These are phyloP conservation scores for Sturnus vulgaris DNA, from an alignment of 2,113 vertebrate genomes.

Conservation along the genomic window DNA sequence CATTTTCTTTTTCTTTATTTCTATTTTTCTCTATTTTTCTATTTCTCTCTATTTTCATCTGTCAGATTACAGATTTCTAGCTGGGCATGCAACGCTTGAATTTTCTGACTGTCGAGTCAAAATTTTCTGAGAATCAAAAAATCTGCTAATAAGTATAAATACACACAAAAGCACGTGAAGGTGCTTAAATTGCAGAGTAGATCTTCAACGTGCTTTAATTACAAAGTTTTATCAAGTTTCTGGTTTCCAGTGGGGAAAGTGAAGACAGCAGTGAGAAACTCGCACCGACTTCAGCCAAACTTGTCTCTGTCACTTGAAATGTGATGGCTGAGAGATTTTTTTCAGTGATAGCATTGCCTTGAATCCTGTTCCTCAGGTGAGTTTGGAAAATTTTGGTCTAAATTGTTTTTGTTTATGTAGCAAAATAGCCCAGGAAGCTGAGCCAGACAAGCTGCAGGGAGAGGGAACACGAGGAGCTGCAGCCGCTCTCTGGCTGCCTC, in stretches of 20 bases:
- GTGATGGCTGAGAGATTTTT: neutral
- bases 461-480: fast-evolving
- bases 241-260: neutral
- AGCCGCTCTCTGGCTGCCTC: fast-evolving
- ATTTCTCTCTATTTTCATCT: neutral
- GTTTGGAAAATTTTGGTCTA: neutral
- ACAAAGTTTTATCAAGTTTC: neutral
- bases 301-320: neutral
- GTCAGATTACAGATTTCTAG: neutral
- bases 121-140: neutral
- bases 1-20: neutral
- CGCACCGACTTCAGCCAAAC: fast-evolving
- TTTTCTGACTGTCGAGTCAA: neutral
- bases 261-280: neutral
- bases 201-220: neutral
- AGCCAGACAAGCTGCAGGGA: neutral
- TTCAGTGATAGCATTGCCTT: neutral
- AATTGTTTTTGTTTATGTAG: neutral
- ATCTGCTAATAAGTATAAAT: neutral
- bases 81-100: neutral
- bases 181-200: neutral
- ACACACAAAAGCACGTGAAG: neutral
- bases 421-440: fast-evolving
- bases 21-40: no score
- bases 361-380: neutral